Conservation (phyloP, 2,113 vertebrate genomes). For the Charadrius vociferus region DNA sequence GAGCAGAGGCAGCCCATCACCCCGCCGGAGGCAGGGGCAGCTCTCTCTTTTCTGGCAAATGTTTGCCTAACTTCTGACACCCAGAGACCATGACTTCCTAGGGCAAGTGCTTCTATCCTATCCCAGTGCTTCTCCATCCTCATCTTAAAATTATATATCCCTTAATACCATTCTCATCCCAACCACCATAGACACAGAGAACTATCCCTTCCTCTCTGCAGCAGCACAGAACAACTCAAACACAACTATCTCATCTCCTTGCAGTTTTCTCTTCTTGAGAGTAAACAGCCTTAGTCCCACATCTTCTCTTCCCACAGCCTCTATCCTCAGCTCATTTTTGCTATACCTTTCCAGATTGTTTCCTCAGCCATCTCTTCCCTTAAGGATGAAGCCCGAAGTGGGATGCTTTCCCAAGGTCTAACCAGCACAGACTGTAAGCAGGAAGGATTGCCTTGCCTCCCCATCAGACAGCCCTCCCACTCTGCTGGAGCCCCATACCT, state of each 20-base stretch:
- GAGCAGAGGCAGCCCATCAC: not conserved
- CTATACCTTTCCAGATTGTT: not conserved
- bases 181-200: not conserved
- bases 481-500: not conserved
- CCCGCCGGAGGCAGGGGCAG: not conserved
- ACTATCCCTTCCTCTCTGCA: not conserved
- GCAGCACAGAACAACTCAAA: not conserved
- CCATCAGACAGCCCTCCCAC: not conserved
- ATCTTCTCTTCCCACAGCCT: not conserved
- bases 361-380: not conserved
- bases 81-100: not conserved
- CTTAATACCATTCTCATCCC: not conserved
- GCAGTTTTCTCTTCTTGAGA: not conserved
- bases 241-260: not conserved
- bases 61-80: conserved; percentile 1
- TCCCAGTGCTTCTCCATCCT: not conserved
- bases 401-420: not conserved
- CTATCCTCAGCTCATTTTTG: not conserved
- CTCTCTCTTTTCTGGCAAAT: not conserved
- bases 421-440: not conserved
- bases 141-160: not conserved
- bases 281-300: not conserved
- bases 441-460: not conserved
- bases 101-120: not conserved
- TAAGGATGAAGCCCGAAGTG: not conserved